These are phyloP conservation scores for Mylabris phalerata DNA, from an alignment of 1,140 invertebrate species.

Conservation along the genomic window DNA sequence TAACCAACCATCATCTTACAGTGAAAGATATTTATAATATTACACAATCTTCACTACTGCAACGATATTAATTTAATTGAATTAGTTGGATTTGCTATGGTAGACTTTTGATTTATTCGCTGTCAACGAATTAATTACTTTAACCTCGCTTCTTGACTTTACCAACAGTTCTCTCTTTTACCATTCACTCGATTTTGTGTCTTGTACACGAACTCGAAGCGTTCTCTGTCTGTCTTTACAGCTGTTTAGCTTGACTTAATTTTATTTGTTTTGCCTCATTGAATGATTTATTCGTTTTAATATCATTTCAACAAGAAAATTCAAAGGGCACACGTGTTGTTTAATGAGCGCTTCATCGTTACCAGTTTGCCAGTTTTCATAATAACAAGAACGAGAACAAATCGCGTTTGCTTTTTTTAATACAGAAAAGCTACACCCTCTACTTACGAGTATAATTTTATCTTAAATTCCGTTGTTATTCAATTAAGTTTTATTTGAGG, in stretches of 20 bases:
- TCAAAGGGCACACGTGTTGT: conserved; percentile 4
- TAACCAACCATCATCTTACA: too few species aligned
- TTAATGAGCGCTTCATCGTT: not conserved
- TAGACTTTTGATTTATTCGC: conserved; percentile 14
- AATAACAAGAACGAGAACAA: not conserved
- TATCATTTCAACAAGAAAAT: conserved; percentile 10
- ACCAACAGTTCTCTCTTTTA: not conserved
- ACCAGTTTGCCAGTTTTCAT: too few species aligned
- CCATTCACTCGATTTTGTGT: too few species aligned
- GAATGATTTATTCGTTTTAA: conserved; percentile 19
- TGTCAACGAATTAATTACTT: conserved; percentile 21
- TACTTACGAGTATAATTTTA: not conserved
- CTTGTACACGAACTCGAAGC: too few species aligned
- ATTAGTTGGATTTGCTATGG: conserved; percentile 11
- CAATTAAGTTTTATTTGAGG: too few species aligned
- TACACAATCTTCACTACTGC: conserved; percentile 3
- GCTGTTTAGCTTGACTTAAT: conserved; percentile 5
- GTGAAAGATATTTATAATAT: conserved; percentile 7
- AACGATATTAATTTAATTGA: conserved; percentile 18
- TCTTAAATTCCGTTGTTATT: too few species aligned
- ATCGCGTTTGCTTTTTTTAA: not conserved
- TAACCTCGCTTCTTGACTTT: conserved; percentile 15
- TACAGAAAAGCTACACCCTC: not conserved
- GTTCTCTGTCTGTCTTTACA: too few species aligned
- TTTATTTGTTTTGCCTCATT: conserved; percentile 18